Percentiles rank a stretch among this genome's conserved stretches.
These are phyloP conservation scores for Coptotermes formosanus DNA, from an alignment of 1,140 invertebrate genomes.

Conservation along the genomic window DNA sequence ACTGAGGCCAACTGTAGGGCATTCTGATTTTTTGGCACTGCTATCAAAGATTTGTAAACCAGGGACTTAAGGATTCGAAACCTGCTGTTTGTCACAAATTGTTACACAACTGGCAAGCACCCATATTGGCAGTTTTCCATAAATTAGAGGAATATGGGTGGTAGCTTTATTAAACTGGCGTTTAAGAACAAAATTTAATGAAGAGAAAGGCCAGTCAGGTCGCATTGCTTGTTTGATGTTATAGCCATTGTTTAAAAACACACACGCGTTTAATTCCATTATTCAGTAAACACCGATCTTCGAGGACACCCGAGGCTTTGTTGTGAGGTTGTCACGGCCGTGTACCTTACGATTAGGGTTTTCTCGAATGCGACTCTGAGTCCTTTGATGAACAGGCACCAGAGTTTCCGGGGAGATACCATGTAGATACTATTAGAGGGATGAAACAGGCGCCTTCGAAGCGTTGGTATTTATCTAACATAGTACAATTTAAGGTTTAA, in stretches of 20 bases:
- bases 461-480: no score
- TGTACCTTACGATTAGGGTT: no score
- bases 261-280: no score
- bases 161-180: neutral
- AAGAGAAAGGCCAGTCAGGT: neutral
- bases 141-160: neutral
- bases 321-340: no score
- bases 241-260: neutral
- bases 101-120: neutral
- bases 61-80: neutral
- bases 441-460: no score
- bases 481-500: no score
- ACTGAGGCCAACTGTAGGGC: neutral
- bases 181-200: neutral
- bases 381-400: no score
- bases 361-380: no score
- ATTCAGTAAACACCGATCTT: no score
- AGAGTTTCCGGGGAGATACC: no score
- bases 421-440: no score
- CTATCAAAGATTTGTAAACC: neutral
- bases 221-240: neutral
- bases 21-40: neutral
- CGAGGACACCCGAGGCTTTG: no score
- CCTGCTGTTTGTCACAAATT: neutral
- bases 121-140: neutral